Conservation (phyloP, 2,797 vertebrate species). For the Thunnus albacares region DNA sequence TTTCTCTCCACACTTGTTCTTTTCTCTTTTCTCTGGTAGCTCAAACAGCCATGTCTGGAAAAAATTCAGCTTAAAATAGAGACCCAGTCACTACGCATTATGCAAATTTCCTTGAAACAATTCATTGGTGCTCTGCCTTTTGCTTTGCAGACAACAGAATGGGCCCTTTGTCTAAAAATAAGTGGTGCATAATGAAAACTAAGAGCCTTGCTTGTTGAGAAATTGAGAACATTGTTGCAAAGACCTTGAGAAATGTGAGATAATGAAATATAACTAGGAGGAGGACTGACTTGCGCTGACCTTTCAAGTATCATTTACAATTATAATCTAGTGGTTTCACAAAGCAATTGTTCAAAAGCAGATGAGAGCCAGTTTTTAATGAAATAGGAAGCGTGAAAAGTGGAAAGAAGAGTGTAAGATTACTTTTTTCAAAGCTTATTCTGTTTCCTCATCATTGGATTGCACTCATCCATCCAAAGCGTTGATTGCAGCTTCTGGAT, state of each 20-base stretch:
- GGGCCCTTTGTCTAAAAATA: slow-evolving; percentile 71
- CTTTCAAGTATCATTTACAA: slow-evolving; percentile 51
- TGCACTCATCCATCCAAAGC: slow-evolving; percentile 58
- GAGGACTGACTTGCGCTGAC: slow-evolving; percentile 25
- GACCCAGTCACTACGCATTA: slow-evolving; percentile 76
- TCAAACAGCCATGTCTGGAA: slow-evolving; percentile 72
- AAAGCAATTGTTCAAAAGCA: slow-evolving; percentile 38
- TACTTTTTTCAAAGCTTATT: slow-evolving; percentile 22
- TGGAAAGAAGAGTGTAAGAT: slow-evolving; percentile 35
- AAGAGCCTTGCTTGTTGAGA: slow-evolving; percentile 55
- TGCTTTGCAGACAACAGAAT: slow-evolving; percentile 67
- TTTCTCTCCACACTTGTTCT: slow-evolving; percentile 76
- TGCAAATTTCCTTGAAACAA: slow-evolving; percentile 74
- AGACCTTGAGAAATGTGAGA: slow-evolving; percentile 49
- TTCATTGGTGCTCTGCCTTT: slow-evolving; percentile 69
- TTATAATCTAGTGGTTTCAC: slow-evolving; percentile 41
- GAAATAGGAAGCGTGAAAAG: slow-evolving; percentile 37
- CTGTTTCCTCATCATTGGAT: slow-evolving; percentile 48
- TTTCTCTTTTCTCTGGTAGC: slow-evolving; percentile 68
- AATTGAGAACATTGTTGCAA: slow-evolving; percentile 50
- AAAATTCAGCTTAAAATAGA: slow-evolving; percentile 69
- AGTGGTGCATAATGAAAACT: slow-evolving; percentile 56
- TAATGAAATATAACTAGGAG: slow-evolving; percentile 50
- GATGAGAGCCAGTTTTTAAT: slow-evolving; percentile 20
- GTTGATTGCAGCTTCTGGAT: slow-evolving; percentile 69